Base-by-base conservation (phyloP, 2,113 vertebrate species). In the Zonotrichia leucophrys region DNA sequence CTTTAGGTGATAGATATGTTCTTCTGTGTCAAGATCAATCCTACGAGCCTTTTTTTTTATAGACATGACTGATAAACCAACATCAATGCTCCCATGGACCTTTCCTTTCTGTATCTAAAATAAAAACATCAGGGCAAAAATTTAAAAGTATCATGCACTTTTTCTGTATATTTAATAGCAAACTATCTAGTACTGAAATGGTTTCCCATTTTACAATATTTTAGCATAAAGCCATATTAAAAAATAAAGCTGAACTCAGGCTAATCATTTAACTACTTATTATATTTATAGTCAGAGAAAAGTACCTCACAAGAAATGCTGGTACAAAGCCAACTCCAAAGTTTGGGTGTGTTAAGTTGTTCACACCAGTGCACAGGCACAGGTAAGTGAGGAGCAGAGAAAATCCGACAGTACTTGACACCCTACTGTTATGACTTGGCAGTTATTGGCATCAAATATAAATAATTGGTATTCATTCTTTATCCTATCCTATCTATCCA, bases 1-100 rank as follows among this genome's bases (percentile, higher is more conserved):
- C 99, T 99, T 99, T 92, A 99, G 97, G 95, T 99, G 99, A 97
- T 99, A 99, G 93, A 99, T 99, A 64, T 99, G 99, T 92, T 99
- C 99, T 95, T 99, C 99, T 2, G 99, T 99, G 97, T 99, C 99
- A 87, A 99, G 98, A 95, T 99, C 99, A 95, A 99, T 99, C 73
- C 99, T 98, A 35, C 99, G 98, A 90, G 99, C 98, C 95, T 98
- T 99, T 98, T 99, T 99, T 97, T 99, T 99, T 75, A 99, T 99
- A 44, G 99, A 99, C 99, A 99, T 99, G 88, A 99, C 99, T 4
- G 99, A 99, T 72, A 99, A 98, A 62, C 99, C 99, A 8, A 99
- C 99, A 76, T 99, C 99, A 16, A 99, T 99, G 98, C 99, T 99
- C 68, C 99, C 99, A 18, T 99, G 99, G 62, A 99, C 98, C 94